Percentiles rank a stretch among this genome's conserved stretches.
These are phyloP conservation scores for Agonum fuliginosum DNA, from an alignment of 2,888 invertebrate species.

Conservation along the genomic window DNA sequence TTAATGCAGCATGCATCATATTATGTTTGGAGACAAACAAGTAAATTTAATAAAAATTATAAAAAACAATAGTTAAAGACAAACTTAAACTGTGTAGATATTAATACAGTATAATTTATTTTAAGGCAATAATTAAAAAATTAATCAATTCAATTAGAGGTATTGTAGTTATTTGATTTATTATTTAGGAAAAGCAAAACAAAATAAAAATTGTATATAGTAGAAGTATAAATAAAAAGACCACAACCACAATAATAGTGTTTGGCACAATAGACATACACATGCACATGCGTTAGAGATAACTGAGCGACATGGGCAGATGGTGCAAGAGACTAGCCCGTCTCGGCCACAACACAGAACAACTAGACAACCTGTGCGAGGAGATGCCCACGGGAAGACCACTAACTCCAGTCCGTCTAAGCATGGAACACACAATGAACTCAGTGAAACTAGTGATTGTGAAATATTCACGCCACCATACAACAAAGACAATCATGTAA, in stretches of 20 bases:
- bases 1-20: too few relatives aligned
- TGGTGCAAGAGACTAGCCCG: slow-evolving; percentile 57
- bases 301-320: slow-evolving; percentile 61
- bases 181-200: not conserved
- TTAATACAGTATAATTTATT: too few relatives aligned
- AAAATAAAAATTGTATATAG: not conserved
- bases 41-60: too few relatives aligned
- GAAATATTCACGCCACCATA: too few relatives aligned
- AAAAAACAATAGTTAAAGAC: too few relatives aligned
- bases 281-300: slow-evolving; percentile 56
- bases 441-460: slow-evolving; percentile 10
- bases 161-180: too few relatives aligned
- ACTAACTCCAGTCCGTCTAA: slow-evolving; percentile 75
- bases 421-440: slow-evolving; percentile 50
- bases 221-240: not conserved
- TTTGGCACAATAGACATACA: not conserved
- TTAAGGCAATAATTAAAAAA: too few relatives aligned
- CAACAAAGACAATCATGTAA: too few relatives aligned
- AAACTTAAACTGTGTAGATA: too few relatives aligned
- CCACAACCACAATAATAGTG: slow-evolving; percentile 10
- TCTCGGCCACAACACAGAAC: slow-evolving; percentile 49
- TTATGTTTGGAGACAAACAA: too few relatives aligned
- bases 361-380: slow-evolving; percentile 74
- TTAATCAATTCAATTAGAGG: too few relatives aligned
- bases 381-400: slow-evolving; percentile 73